Evolutionary conservation across 2,888 invertebrate species (phyloP).

Genomic region (Ceraclea dissimilis): DNA sequence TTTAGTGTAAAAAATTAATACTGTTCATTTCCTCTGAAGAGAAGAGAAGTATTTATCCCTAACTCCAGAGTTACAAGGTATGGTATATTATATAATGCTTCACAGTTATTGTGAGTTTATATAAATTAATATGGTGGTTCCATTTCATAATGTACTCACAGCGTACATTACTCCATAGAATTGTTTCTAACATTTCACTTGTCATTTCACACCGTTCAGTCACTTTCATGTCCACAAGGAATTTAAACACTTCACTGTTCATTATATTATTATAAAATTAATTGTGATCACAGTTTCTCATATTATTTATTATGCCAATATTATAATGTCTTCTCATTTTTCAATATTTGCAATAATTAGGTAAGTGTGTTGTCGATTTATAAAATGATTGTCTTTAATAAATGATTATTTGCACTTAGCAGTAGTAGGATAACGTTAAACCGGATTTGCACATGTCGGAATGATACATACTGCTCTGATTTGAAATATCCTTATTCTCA

Average conservation of each 20-base stretch:
- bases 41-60: slow-evolving; percentile 4
- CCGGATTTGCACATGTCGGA: slow-evolving; percentile 73
- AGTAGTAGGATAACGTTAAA: slow-evolving; percentile 69
- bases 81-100: too few species aligned
- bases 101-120: too few species aligned
- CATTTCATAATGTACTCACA: too few species aligned
- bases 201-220: too few species aligned
- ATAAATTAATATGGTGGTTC: too few species aligned
- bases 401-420: slow-evolving; percentile 41
- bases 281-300: not conserved
- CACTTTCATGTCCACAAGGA: not conserved
- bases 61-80: too few species aligned
- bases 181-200: too few species aligned
- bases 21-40: slow-evolving; percentile 21
- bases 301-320: too few species aligned
- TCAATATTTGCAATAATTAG: too few species aligned
- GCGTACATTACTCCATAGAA: too few species aligned
- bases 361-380: too few species aligned
- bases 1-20: slow-evolving; percentile 24
- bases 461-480: slow-evolving; percentile 70
- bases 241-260: not conserved
- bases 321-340: too few species aligned
- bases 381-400: slow-evolving; percentile 2
- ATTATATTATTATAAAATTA: not conserved
- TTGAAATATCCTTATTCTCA: slow-evolving; percentile 66